phyloP scores from a whole-genome alignment of 2,113 vertebrate genomes.

The Centrocercus urophasianus region DNA sequence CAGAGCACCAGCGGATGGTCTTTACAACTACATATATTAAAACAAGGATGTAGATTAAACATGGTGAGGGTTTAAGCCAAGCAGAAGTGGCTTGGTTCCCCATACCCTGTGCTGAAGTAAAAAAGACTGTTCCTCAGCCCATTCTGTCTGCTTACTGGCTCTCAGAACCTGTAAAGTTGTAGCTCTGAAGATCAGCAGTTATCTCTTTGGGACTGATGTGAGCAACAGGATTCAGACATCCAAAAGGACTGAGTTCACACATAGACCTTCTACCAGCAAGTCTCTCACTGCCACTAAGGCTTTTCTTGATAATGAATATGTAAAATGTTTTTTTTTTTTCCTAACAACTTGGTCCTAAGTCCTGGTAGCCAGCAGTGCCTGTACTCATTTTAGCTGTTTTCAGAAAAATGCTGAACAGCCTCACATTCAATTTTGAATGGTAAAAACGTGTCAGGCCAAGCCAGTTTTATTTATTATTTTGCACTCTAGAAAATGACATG shows the following conservation, averaged over 20 bases:
- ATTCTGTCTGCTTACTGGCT: not conserved
- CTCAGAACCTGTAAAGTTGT: not conserved
- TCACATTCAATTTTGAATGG: not conserved
- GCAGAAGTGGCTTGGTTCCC: not conserved
- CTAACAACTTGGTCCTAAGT: not conserved
- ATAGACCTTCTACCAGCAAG: not conserved
- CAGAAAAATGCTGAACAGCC: not conserved
- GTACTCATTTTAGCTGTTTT: not conserved
- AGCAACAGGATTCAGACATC: not conserved
- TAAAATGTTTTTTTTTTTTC: conserved; percentile 7
- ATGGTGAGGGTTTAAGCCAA: not conserved
- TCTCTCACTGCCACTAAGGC: not conserved
- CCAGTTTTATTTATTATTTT: not conserved
- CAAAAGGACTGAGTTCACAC: not conserved
- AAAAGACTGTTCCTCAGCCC: not conserved
- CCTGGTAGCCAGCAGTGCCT: not conserved
- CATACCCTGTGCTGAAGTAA: not conserved
- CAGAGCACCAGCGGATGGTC: not conserved
- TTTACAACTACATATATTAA: not conserved
- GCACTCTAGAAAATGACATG: not conserved
- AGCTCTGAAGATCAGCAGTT: not conserved
- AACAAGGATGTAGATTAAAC: not conserved
- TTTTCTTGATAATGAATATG: not conserved
- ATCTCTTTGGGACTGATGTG: not conserved
- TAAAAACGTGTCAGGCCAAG: not conserved